Percentiles rank a stretch among this genome's conserved stretches.
phyloP scores from a whole-genome alignment of 2,888 invertebrate genomes.

The Hymenopus coronatus region DNA sequence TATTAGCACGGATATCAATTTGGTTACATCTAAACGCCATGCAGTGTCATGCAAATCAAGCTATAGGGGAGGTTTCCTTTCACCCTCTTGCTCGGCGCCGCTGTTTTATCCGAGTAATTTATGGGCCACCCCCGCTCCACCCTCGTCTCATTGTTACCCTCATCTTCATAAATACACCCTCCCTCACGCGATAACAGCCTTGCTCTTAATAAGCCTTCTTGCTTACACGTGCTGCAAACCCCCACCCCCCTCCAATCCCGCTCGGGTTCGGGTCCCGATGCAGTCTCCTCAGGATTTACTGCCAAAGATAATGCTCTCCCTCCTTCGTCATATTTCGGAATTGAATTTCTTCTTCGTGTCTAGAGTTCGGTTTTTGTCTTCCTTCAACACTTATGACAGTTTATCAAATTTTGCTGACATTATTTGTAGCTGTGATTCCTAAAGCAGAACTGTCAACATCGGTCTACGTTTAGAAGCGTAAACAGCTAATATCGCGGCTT shows the following conservation, averaged over 20 bases:
- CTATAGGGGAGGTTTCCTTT: neutral
- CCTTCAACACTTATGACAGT: no score
- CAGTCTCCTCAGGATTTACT: neutral
- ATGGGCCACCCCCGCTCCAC: neutral
- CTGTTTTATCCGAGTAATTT: constrained; percentile 2
- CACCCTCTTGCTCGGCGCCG: neutral
- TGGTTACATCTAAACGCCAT: neutral
- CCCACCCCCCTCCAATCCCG: no score
- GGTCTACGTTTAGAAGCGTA: no score
- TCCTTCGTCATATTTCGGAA: neutral
- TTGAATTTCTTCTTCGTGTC: neutral
- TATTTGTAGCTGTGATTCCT: no score
- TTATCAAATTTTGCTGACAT: no score
- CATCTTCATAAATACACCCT: constrained; percentile 5
- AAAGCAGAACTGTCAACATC: no score
- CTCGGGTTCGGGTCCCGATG: neutral
- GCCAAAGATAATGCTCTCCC: no score
- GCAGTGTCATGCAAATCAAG: neutral
- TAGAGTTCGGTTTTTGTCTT: neutral
- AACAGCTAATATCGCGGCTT: no score
- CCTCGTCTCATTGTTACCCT: constrained; percentile 7
- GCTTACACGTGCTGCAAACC: neutral
- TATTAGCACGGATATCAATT: neutral
- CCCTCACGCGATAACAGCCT: neutral
- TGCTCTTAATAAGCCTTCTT: neutral